Evolutionary conservation across 2,797 vertebrate species (phyloP).

Genomic region (Danio choprae): DNA sequence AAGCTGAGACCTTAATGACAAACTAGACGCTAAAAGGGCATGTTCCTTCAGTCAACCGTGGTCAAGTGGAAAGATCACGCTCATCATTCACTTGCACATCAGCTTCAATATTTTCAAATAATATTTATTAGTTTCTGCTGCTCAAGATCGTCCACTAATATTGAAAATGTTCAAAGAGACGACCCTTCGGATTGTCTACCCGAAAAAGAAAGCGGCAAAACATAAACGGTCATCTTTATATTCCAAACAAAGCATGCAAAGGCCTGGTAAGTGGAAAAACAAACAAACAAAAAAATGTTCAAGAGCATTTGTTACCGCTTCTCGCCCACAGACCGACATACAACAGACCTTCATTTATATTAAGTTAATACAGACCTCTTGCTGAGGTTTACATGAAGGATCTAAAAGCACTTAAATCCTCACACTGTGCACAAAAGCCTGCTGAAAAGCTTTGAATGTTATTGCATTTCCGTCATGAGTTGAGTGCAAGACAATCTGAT

Average conservation of each 20-base stretch:
- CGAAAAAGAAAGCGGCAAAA: not conserved
- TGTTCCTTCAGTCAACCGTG: constrained; percentile 15
- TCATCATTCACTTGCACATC: constrained; percentile 27
- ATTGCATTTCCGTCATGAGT: constrained; percentile 47
- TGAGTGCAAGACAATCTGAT: constrained; percentile 64
- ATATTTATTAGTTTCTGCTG: constrained; percentile 26
- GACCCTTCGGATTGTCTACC: not conserved
- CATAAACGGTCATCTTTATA: constrained; percentile 19
- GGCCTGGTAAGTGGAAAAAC: not conserved
- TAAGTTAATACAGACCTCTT: constrained; percentile 35
- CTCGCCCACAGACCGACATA: constrained; percentile 7
- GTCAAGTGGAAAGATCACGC: not conserved
- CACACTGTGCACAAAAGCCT: constrained; percentile 27
- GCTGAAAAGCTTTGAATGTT: constrained; percentile 39
- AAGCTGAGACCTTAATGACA: constrained; percentile 10
- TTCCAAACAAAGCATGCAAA: constrained; percentile 30
- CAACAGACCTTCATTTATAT: constrained; percentile 28
- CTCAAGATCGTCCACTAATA: constrained; percentile 12
- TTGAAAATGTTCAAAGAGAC: constrained; percentile 2
- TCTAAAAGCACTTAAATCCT: constrained; percentile 39
- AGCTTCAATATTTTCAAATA: constrained; percentile 24
- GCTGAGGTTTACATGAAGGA: constrained; percentile 2
- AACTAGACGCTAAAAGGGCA: constrained; percentile 6
- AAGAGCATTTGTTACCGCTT: constrained; percentile 3
- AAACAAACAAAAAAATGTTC: constrained; percentile 4